Percentiles rank a stretch among this genome's conserved stretches.
These are phyloP conservation scores for Caenorhabditis zanzibari DNA, from an alignment of 2,888 invertebrate species.

Conservation along the genomic window DNA sequence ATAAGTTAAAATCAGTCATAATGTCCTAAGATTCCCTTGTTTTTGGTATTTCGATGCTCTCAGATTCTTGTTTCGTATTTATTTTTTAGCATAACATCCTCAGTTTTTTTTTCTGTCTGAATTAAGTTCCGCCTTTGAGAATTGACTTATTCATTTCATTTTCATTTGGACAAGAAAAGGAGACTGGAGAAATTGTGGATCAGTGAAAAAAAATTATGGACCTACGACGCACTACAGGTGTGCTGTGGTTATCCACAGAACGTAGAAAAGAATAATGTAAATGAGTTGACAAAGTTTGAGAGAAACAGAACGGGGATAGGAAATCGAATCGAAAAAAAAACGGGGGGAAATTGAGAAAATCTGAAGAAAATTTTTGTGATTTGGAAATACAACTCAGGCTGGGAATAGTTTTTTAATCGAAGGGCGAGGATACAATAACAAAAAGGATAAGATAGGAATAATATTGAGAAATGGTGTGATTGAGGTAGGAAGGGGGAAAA, in stretches of 20 bases:
- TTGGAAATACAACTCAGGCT: background rate
- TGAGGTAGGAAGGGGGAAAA: slow-evolving; percentile 32
- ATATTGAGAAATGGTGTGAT: slow-evolving; percentile 25
- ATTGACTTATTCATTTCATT: slow-evolving; percentile 2
- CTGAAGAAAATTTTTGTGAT: background rate
- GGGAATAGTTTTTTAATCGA: no score
- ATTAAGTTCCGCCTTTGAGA: background rate
- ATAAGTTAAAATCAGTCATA: no score
- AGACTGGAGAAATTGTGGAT: background rate
- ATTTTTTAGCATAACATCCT: no score
- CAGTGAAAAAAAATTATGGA: slow-evolving; percentile 21
- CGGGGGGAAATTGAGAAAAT: slow-evolving; percentile 11
- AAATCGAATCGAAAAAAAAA: slow-evolving; percentile 46
- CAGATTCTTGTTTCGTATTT: no score
- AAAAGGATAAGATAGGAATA: background rate
- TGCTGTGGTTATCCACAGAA: slow-evolving; percentile 29
- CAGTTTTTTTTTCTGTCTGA: background rate
- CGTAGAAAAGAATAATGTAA: no score
- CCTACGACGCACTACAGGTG: slow-evolving; percentile 52
- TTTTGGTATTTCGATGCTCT: no score
- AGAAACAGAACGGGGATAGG: background rate
- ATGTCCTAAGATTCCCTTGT: no score
- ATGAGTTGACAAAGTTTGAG: slow-evolving; percentile 33
- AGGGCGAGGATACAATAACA: slow-evolving; percentile 13
- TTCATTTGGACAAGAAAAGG: slow-evolving; percentile 50